A percentile compares a stretch with the other conserved stretches of the same genome.
Conservation (phyloP, 2,113 vertebrate genomes). For the Silurus meridionalis region DNA sequence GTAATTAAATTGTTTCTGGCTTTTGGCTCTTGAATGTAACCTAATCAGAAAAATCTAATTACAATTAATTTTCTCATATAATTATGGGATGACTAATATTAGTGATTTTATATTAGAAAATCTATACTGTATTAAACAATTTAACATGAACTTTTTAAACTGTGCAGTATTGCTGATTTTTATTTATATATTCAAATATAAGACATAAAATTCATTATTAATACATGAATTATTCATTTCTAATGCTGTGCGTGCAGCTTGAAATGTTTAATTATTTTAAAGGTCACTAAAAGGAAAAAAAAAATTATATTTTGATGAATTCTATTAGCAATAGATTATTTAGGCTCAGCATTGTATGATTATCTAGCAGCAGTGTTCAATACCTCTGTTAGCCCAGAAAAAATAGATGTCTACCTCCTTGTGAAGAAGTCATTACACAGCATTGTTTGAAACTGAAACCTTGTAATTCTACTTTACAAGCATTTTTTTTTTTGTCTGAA, state of each 20-base stretch:
- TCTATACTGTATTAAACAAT: neutral
- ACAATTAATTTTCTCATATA: neutral
- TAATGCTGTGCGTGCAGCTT: neutral
- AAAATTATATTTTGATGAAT: neutral
- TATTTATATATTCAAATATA: neutral
- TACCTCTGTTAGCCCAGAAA: neutral
- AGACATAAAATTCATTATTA: neutral
- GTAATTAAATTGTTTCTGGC: neutral
- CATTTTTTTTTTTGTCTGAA: neutral
- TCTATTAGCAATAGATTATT: neutral
- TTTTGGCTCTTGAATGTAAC: neutral
- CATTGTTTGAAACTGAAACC: constrained; percentile 3
- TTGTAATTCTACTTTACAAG: constrained; percentile 20
- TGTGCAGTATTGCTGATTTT: neutral
- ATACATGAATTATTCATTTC: neutral
- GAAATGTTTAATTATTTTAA: neutral
- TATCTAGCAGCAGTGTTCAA: neutral
- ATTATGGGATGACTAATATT: neutral
- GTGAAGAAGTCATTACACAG: constrained; percentile 20
- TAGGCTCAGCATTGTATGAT: neutral
- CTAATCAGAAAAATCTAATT: neutral
- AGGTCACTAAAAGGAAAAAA: neutral
- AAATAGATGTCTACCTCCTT: constrained; percentile 1
- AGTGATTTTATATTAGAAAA: neutral
- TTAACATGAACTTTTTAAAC: neutral